Evolutionary conservation across 2,888 invertebrate species (phyloP), one percentile per base, ranked within the genome.

Genomic region (Plebejus melissa): DNA sequence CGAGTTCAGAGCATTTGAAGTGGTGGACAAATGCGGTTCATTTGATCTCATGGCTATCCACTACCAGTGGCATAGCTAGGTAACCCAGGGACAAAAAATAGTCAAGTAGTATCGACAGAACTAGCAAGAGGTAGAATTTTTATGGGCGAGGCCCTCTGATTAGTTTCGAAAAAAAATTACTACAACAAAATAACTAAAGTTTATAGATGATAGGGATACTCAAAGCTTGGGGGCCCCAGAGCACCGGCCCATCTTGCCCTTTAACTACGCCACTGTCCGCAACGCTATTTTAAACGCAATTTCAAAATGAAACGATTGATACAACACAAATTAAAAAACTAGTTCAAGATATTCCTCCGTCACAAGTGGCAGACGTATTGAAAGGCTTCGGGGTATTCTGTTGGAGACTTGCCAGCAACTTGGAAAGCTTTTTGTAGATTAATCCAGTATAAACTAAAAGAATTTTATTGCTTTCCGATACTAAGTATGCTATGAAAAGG

Each of bases 331-430:
- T 65, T 65, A 36, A 65, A 65, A 58, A 65, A 32, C 32, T 65
- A 65, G 16, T 36, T 65, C 65, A 65, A 65, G 65, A 32, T 65
- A 60, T 60, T 58, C 0, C 58, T 28, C 28, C 32, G 65, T 65
- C 65, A 65, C 65, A 65, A 65, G 65, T 65, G 65, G 65, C 65
- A 65, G 65, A 36, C 65, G 65, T 65, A 65, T 65, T 65, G 65
- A 65, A 32, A 65, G 65, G 32, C 13, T 65, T 65, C 32, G 32
- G 65, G 65, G 32, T 13, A 32, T 60, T 28, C 65, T 65, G 11
- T 36, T 65, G 65, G 65, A 32, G 13, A 16, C 13, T 65, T 65
- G 65, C 65, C 65, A 65, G 32, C 65, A 16, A 36, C 65, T 65
- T 65, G 32, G 65, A 65, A 65, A 9, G 32, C 65, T 32, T 32